phyloP scores from a whole-genome alignment of 2,797 vertebrate species.

The Psittacula derbiana region DNA sequence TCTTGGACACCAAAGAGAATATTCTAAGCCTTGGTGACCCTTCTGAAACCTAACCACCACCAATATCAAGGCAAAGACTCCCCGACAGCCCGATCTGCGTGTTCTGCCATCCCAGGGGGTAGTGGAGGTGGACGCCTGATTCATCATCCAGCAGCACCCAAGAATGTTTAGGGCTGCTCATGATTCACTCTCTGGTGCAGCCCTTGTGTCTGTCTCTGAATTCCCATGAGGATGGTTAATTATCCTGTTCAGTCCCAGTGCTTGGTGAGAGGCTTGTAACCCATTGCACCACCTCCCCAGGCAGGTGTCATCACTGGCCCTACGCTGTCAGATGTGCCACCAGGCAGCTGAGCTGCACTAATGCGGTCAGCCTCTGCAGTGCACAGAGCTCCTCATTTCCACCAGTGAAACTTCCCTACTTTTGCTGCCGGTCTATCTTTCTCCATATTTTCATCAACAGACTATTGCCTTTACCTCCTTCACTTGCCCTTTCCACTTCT shows the following conservation, averaged over 20 bases:
- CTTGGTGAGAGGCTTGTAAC: not conserved
- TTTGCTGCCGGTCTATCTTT: not conserved
- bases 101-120: not conserved
- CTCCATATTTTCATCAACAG: not conserved
- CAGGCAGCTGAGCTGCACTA: not conserved
- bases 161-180: not conserved
- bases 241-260: not conserved
- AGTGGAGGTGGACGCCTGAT: not conserved
- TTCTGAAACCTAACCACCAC: not conserved
- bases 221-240: not conserved
- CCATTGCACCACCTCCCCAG: not conserved
- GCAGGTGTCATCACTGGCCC: not conserved
- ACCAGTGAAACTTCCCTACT: not conserved
- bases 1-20: not conserved
- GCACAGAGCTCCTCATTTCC: not conserved
- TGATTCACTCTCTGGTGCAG: not conserved
- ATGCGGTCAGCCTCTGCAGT: not conserved
- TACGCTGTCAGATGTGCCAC: not conserved
- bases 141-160: not conserved
- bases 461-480: not conserved
- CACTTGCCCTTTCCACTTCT: slow-evolving; percentile 29
- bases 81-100: not conserved
- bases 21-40: not conserved
- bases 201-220: not conserved
- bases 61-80: not conserved